These are phyloP conservation scores for Meiosimyza decipiens DNA, from an alignment of 2,888 invertebrate species.

Conservation along the genomic window DNA sequence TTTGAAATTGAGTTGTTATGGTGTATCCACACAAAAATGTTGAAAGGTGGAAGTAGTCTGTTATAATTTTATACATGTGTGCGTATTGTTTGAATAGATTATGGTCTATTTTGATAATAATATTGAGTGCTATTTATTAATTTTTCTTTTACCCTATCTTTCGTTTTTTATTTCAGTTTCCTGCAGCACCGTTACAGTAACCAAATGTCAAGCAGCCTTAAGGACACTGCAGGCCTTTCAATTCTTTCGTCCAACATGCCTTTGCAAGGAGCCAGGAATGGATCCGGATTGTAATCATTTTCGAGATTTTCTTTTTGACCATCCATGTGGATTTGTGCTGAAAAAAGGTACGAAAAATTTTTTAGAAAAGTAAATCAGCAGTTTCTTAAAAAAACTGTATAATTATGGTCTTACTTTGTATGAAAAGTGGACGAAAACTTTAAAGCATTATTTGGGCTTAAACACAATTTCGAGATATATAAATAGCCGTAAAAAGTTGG, in stretches of 20 bases:
- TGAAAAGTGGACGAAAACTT: too few relatives aligned
- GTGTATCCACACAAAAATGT: not conserved
- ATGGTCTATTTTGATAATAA: conserved; percentile 1
- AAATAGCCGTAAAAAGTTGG: too few relatives aligned
- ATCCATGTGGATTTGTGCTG: conserved; percentile 90
- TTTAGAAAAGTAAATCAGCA: too few relatives aligned
- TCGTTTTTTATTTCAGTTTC: conserved; percentile 76
- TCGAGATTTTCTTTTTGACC: conserved; percentile 92
- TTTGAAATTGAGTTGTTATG: not conserved
- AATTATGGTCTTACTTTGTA: too few relatives aligned
- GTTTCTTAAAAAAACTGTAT: too few relatives aligned
- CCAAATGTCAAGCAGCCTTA: conserved; percentile 91
- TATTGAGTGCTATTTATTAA: not conserved
- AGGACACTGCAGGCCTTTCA: conserved; percentile 90
- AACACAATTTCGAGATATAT: too few relatives aligned
- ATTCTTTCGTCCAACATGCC: conserved; percentile 93
- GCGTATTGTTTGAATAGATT: conserved; percentile 7
- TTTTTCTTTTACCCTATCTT: conserved; percentile 16
- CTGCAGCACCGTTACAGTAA: conserved; percentile 92
- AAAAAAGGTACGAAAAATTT: conserved; percentile 78
- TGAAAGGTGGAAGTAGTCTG: not conserved
- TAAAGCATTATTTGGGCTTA: too few relatives aligned
- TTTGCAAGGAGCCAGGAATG: conserved; percentile 89
- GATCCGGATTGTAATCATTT: conserved; percentile 94
- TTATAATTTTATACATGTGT: not conserved